These are phyloP conservation scores for Rhinogobius similis DNA, from an alignment of 2,113 vertebrate genomes.

Conservation along the genomic window DNA sequence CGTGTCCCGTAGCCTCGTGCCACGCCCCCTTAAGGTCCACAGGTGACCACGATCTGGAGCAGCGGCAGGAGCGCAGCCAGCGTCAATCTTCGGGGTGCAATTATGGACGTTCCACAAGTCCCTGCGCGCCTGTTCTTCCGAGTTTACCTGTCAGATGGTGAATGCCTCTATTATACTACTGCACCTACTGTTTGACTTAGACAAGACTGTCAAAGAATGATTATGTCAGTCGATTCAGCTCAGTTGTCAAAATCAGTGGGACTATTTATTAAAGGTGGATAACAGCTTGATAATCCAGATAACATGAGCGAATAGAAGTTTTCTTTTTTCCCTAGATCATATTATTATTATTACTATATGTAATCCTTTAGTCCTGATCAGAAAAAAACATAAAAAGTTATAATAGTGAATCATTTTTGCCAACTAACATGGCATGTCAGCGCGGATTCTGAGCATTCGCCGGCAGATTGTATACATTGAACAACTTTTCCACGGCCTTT, in stretches of 20 bases:
- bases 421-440: too few relatives aligned
- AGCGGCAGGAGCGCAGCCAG: background rate
- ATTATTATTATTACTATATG: too few relatives aligned
- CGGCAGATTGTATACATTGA: too few relatives aligned
- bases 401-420: background rate
- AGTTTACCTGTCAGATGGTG: constrained; percentile 54
- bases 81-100: constrained; percentile 52
- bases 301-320: background rate
- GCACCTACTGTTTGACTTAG: background rate
- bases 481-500: too few relatives aligned
- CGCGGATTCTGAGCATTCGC: too few relatives aligned
- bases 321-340: too few relatives aligned
- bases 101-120: constrained; percentile 42
- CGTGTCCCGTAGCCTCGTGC: constrained; percentile 12
- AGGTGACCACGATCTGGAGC: background rate
- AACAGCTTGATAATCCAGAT: background rate
- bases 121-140: constrained; percentile 26
- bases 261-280: too few relatives aligned
- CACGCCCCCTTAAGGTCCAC: constrained; percentile 2
- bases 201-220: background rate
- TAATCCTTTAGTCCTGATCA: background rate
- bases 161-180: constrained; percentile 42
- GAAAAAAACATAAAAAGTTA: background rate
- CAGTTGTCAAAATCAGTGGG: background rate
- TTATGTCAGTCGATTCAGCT: background rate